Evolutionary conservation across 2,113 vertebrate genomes (phyloP).

Genomic region (Saguinus midas): DNA sequence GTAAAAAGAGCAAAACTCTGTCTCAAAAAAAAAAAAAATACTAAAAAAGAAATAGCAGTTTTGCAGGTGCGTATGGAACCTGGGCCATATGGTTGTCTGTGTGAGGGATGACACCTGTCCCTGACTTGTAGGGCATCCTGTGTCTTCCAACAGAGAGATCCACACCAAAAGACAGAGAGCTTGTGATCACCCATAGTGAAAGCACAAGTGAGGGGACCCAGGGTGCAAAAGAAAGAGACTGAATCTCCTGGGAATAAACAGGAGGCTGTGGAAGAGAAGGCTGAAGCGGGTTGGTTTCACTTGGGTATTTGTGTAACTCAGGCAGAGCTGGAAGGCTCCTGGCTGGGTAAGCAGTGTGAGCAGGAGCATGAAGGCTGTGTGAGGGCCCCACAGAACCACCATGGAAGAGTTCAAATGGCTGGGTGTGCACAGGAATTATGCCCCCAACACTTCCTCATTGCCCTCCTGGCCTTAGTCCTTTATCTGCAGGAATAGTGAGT

Average conservation of each 20-base stretch:
- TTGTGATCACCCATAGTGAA: no score
- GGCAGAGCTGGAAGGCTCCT: background rate
- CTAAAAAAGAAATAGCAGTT: background rate
- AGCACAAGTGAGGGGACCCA: background rate
- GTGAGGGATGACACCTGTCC: background rate
- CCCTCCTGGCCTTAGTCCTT: background rate
- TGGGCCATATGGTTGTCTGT: accelerated
- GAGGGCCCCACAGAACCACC: background rate
- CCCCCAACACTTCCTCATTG: background rate
- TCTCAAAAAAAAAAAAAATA: no score
- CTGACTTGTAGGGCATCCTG: background rate
- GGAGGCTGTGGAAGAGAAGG: background rate
- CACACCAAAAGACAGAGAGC: background rate
- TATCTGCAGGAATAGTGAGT: background rate
- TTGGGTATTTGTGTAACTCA: background rate
- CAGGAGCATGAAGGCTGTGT: background rate
- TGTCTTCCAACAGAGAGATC: background rate
- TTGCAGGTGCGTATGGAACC: background rate
- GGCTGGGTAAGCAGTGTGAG: background rate
- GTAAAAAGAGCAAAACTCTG: no score
- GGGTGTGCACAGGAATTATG: background rate
- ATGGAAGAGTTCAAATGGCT: background rate
- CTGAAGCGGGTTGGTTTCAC: background rate
- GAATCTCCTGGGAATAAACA: background rate
- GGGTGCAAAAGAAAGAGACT: background rate